These are phyloP conservation scores for Cuniculus paca DNA, from an alignment of 2,797 vertebrate species.

Conservation along the genomic window DNA sequence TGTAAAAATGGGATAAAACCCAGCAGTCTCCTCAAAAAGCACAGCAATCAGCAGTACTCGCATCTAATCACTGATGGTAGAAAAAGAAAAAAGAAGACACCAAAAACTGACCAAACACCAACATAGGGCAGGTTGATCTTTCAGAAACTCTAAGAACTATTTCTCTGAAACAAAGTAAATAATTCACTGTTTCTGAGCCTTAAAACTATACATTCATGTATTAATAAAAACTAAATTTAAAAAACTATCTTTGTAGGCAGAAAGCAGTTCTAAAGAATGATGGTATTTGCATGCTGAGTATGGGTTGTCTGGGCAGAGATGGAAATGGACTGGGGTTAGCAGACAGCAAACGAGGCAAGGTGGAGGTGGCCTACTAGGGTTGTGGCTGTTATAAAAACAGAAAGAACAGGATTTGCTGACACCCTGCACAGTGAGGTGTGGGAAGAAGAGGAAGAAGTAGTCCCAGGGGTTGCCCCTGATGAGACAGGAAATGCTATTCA, in stretches of 20 bases:
- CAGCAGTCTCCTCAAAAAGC: background rate
- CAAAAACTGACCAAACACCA: background rate
- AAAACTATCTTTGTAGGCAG: background rate
- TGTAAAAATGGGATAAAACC: background rate
- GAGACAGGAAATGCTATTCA: background rate
- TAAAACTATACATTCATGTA: background rate
- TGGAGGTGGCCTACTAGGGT: background rate
- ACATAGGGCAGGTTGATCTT: background rate
- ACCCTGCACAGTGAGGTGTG: background rate
- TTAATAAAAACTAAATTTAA: background rate
- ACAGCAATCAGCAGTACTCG: background rate
- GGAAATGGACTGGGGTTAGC: background rate
- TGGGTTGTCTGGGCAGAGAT: background rate
- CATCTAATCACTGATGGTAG: background rate
- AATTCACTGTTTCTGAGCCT: slow-evolving; percentile 24
- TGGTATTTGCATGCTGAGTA: background rate
- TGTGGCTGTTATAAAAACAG: background rate
- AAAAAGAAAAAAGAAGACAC: background rate
- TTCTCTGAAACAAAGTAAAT: slow-evolving; percentile 20
- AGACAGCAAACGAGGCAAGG: background rate
- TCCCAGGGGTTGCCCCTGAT: background rate
- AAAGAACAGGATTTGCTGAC: background rate
- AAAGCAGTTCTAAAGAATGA: slow-evolving; percentile 22
- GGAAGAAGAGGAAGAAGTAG: background rate
- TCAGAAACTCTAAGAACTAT: slow-evolving; percentile 43